These are phyloP conservation scores for Heterotilapia buettikoferi DNA, from an alignment of 2,113 vertebrate species.

Conservation along the genomic window DNA sequence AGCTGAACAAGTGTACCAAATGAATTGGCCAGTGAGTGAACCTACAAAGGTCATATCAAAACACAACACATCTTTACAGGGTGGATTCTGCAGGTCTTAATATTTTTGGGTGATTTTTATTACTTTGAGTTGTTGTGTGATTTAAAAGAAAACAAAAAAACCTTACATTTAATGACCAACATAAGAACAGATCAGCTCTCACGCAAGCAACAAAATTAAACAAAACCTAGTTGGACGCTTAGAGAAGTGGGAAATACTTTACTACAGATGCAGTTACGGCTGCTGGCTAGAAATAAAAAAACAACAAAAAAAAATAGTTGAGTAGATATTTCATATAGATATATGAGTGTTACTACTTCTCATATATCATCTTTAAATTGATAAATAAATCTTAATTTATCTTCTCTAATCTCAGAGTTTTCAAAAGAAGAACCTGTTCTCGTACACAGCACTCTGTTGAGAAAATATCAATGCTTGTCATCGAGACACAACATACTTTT, in stretches of 20 bases:
- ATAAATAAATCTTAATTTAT: background rate
- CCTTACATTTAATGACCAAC: background rate
- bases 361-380: background rate
- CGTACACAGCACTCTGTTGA: background rate
- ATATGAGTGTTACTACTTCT: background rate
- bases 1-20: background rate
- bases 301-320: background rate
- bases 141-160: background rate
- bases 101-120: background rate
- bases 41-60: background rate
- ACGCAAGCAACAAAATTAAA: background rate
- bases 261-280: background rate
- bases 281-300: background rate
- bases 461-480: background rate
- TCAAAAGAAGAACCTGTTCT: background rate
- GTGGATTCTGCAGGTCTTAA: background rate
- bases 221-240: background rate
- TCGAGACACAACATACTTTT: background rate
- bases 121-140: background rate
- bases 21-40: background rate
- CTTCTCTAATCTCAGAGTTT: background rate
- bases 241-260: background rate
- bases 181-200: background rate
- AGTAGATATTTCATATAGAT: background rate
- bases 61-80: background rate